phyloP scores from a whole-genome alignment of 2,888 invertebrate genomes.

The Azorinus chamasolen region DNA sequence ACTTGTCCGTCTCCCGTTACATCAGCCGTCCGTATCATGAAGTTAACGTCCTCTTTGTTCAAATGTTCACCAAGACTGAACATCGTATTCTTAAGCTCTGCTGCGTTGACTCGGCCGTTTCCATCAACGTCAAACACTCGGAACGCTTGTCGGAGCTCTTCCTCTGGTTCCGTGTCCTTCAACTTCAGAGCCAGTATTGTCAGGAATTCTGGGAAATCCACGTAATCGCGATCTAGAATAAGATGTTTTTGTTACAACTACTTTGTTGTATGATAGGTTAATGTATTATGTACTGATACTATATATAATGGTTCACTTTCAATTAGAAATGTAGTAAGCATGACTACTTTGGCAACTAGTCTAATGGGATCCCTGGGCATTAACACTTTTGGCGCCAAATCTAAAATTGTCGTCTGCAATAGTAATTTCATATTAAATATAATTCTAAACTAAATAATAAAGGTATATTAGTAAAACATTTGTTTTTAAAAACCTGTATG shows the following conservation, averaged over 20 bases:
- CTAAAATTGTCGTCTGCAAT: too few species aligned
- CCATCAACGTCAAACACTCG: constrained; percentile 48
- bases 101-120: constrained; percentile 44
- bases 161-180: constrained; percentile 53
- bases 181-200: constrained; percentile 52
- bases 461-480: too few species aligned
- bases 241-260: too few species aligned
- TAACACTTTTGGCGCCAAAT: too few species aligned
- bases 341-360: not conserved
- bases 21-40: constrained; percentile 55
- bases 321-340: too few species aligned
- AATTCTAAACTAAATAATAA: too few species aligned
- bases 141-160: constrained; percentile 48
- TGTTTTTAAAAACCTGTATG: too few species aligned
- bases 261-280: not conserved
- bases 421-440: too few species aligned
- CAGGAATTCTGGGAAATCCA: constrained; percentile 57
- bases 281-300: not conserved
- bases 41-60: constrained; percentile 48
- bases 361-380: not conserved
- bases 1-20: constrained; percentile 57
- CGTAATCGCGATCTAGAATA: constrained; percentile 16
- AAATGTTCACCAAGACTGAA: constrained; percentile 40
- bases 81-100: constrained; percentile 49
- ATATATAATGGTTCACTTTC: too few species aligned